phyloP scores from a whole-genome alignment of 1,140 invertebrate species.

The Aphaenogaster floridana region DNA sequence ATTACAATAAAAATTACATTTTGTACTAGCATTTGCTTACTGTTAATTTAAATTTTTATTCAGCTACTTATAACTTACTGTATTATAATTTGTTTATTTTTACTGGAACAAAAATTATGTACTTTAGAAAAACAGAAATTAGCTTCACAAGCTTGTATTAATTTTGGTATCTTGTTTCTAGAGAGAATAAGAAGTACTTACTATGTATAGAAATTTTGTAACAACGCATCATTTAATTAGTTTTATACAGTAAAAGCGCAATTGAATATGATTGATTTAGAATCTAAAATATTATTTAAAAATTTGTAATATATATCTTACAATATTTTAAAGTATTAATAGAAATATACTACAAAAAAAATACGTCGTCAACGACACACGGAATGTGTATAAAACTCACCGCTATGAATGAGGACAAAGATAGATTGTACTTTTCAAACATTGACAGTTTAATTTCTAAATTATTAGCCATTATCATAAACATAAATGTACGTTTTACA shows the following conservation, averaged over 20 bases:
- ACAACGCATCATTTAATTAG: background rate
- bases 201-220: background rate
- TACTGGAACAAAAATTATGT: too few species aligned
- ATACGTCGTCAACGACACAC: background rate
- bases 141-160: too few species aligned
- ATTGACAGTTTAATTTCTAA: conserved; percentile 64
- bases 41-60: background rate
- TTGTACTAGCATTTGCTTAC: too few species aligned
- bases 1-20: too few species aligned
- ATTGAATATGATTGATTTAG: conserved; percentile 48
- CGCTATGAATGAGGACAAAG: conserved; percentile 68
- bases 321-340: background rate
- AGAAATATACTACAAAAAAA: background rate
- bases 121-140: background rate
- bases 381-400: conserved; percentile 23
- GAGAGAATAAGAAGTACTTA: background rate
- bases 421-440: conserved; percentile 61
- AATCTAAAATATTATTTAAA: conserved; percentile 28
- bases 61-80: background rate
- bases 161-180: background rate
- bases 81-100: background rate
- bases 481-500: conserved; percentile 26
- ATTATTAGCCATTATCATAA: conserved; percentile 56
- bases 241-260: conserved; percentile 30
- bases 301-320: background rate